These are phyloP conservation scores for Capreolus pygargus DNA, from an alignment of 2,113 vertebrate genomes.

Conservation along the genomic window DNA sequence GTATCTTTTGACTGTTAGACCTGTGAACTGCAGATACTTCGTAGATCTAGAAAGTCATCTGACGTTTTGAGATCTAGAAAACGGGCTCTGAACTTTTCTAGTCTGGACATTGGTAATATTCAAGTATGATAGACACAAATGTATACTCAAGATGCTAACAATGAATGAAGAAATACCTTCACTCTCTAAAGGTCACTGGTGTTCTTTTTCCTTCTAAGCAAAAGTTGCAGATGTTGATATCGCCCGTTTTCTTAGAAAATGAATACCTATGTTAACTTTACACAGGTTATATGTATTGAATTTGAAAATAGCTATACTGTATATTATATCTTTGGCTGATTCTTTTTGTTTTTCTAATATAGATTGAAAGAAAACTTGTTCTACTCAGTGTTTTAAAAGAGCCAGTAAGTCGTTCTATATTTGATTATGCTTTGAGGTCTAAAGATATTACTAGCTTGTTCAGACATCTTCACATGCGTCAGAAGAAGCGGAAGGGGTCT, in stretches of 20 bases:
- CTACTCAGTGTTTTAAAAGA: slow-evolving; percentile 96
- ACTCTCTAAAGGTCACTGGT: background rate
- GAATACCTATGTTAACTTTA: background rate
- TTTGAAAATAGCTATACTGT: background rate
- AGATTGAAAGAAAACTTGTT: slow-evolving; percentile 98
- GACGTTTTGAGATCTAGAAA: background rate
- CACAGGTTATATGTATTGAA: background rate
- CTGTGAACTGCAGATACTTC: background rate
- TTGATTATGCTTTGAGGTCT: slow-evolving; percentile 95
- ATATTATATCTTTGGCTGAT: background rate
- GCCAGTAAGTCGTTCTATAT: slow-evolving; percentile 96
- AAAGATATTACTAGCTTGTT: slow-evolving; percentile 96
- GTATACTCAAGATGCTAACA: background rate
- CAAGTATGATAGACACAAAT: background rate
- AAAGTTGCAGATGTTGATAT: background rate
- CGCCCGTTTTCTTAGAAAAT: background rate
- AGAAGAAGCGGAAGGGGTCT: slow-evolving; percentile 91
- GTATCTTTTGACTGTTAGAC: background rate
- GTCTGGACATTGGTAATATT: background rate
- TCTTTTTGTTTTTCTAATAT: slow-evolving; percentile 61
- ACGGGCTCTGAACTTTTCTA: background rate
- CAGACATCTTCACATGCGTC: slow-evolving; percentile 92
- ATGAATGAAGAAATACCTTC: background rate
- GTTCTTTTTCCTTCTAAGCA: background rate
- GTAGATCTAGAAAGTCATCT: background rate